A percentile compares a stretch with the other conserved stretches of the same genome.
phyloP scores from a whole-genome alignment of 2,888 invertebrate genomes.

The Drosophila neoperkinsi region DNA sequence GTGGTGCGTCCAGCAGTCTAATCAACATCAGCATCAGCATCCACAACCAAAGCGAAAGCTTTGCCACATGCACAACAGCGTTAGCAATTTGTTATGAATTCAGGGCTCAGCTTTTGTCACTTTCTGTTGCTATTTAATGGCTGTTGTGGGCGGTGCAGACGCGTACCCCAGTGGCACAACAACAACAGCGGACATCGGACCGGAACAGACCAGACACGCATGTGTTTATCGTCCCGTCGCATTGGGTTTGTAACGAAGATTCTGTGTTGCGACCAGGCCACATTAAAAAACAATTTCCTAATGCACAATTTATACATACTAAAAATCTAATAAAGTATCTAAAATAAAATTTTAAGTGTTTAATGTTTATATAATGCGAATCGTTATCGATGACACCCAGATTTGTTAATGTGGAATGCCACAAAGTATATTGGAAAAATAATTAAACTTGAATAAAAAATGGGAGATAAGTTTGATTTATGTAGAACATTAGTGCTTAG shows the following conservation, averaged over 20 bases:
- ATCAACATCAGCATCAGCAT: constrained; percentile 50
- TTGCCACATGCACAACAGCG: constrained; percentile 41
- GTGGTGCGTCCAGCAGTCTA: constrained; percentile 47
- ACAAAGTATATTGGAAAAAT: not conserved
- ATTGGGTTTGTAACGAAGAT: not conserved
- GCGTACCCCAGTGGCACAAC: constrained; percentile 6
- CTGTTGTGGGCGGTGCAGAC: constrained; percentile 60
- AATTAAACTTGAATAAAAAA: not conserved
- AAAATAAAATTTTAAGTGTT: not conserved
- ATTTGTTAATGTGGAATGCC: not conserved
- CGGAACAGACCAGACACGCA: constrained; percentile 31
- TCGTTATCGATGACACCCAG: not conserved
- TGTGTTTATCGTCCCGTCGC: constrained; percentile 33
- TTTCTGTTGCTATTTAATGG: constrained; percentile 58
- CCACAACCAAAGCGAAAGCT: constrained; percentile 22
- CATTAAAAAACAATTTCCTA: not conserved
- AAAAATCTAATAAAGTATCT: not conserved
- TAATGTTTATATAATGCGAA: too few relatives aligned
- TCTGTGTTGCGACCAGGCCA: not conserved
- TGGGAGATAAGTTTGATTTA: accelerated
- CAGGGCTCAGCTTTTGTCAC: constrained; percentile 53
- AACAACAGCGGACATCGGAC: constrained; percentile 32
- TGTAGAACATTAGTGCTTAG: not conserved
- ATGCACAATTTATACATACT: not conserved
- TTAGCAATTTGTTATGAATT: constrained; percentile 72